Conservation (phyloP, 2,888 invertebrate species). For the Cepaea hortensis region DNA sequence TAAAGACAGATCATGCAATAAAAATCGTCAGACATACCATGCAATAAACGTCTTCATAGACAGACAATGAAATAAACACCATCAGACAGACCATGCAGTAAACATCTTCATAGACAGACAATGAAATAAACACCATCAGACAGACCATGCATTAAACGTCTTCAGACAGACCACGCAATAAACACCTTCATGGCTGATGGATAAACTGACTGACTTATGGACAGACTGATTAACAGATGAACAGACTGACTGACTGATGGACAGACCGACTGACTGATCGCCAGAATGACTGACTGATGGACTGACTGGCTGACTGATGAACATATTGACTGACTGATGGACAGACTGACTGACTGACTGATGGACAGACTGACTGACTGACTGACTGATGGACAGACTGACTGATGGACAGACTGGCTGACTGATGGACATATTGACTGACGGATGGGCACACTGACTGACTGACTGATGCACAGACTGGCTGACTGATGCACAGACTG, state of each 20-base stretch:
- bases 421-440: background rate
- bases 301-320: background rate
- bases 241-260: background rate
- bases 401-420: conserved; percentile 1
- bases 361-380: background rate
- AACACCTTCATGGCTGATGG: background rate
- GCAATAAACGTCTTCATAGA: background rate
- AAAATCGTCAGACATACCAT: background rate
- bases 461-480: background rate
- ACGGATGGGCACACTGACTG: background rate
- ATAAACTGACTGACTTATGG: background rate
- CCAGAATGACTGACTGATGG: background rate
- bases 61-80: background rate
- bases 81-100: conserved; percentile 3
- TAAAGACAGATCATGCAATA: background rate
- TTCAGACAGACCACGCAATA: conserved; percentile 6
- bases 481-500: background rate
- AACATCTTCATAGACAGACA: conserved; percentile 8
- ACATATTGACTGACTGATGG: background rate
- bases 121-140: background rate
- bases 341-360: too few relatives aligned
- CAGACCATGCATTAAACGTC: too few relatives aligned
- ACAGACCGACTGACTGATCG: background rate
- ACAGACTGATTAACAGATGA: background rate
- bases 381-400: background rate